Percentiles rank a stretch among this genome's conserved stretches.
Evolutionary conservation across 2,113 vertebrate genomes (phyloP).

Genomic region (Lontra canadensis): DNA sequence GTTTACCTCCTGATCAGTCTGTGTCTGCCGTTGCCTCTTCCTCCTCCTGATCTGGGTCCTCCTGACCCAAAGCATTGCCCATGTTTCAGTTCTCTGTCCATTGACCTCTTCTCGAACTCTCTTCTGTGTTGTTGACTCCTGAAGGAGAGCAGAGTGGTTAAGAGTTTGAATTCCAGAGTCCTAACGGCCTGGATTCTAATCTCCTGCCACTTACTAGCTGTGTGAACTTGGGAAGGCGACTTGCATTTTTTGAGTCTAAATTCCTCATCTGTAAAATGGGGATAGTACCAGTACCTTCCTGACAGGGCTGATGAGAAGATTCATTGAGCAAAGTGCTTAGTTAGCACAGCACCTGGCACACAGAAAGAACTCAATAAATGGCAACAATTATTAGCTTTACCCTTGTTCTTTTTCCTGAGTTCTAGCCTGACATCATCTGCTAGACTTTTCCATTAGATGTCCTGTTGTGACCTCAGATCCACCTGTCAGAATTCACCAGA

Average conservation of each 20-base stretch:
- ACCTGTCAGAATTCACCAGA: not conserved
- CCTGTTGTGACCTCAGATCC: not conserved
- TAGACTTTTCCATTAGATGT: not conserved
- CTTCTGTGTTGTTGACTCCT: slow-evolving; percentile 2
- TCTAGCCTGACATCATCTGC: not conserved
- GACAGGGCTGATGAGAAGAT: not conserved
- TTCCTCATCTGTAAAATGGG: slow-evolving; percentile 40
- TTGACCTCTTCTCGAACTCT: not conserved
- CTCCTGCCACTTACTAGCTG: not conserved
- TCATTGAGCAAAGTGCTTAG: not conserved
- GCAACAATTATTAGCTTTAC: not conserved
- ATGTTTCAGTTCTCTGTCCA: not conserved
- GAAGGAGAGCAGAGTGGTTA: not conserved
- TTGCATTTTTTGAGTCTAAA: slow-evolving; percentile 31
- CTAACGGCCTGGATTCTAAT: not conserved
- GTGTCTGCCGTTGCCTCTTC: not conserved
- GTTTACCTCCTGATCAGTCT: not conserved
- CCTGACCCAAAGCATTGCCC: not conserved
- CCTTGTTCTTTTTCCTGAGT: not conserved
- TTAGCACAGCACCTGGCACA: not conserved
- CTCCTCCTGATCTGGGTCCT: not conserved
- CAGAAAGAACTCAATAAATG: not conserved
- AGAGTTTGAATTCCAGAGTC: not conserved
- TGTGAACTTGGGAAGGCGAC: not conserved
- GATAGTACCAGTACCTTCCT: not conserved